A percentile compares a stretch with the other conserved stretches of the same genome.
These are phyloP conservation scores for Apogon hyalosoma DNA, from an alignment of 2,797 vertebrate species.

Conservation along the genomic window DNA sequence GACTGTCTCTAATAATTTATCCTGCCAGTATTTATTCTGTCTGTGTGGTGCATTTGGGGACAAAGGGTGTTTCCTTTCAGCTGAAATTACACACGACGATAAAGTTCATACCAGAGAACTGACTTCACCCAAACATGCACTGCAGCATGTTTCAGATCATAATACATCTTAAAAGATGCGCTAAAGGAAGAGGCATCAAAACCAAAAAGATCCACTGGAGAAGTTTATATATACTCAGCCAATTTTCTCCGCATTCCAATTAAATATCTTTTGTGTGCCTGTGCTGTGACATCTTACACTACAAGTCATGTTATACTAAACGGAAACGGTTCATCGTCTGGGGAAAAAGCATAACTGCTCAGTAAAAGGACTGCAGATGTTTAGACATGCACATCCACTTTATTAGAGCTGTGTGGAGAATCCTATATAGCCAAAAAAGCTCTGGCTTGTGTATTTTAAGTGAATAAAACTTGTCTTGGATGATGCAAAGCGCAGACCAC, in stretches of 20 bases:
- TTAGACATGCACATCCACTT: too few species aligned
- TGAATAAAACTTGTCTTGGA: too few species aligned
- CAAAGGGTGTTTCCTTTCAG: slow-evolving; percentile 6
- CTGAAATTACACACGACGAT: slow-evolving; percentile 6
- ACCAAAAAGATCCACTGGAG: background rate
- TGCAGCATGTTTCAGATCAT: background rate
- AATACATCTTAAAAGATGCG: background rate
- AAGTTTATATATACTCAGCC: background rate
- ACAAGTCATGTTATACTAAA: background rate
- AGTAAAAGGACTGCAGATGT: background rate
- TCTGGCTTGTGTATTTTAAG: too few species aligned
- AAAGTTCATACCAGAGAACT: slow-evolving; percentile 2
- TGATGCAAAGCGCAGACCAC: too few species aligned
- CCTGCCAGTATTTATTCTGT: background rate
- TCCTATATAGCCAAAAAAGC: too few species aligned
- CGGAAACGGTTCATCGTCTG: background rate
- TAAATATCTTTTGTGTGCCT: background rate
- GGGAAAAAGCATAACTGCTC: background rate
- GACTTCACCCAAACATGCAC: background rate
- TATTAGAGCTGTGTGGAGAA: too few species aligned
- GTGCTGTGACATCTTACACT: slow-evolving; percentile 4
- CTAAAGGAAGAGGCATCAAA: background rate
- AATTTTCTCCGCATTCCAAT: background rate
- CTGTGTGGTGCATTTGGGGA: background rate
- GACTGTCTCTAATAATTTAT: background rate